Evolutionary conservation across 2,113 vertebrate species (phyloP).

Genomic region (Catharus bicknelli): DNA sequence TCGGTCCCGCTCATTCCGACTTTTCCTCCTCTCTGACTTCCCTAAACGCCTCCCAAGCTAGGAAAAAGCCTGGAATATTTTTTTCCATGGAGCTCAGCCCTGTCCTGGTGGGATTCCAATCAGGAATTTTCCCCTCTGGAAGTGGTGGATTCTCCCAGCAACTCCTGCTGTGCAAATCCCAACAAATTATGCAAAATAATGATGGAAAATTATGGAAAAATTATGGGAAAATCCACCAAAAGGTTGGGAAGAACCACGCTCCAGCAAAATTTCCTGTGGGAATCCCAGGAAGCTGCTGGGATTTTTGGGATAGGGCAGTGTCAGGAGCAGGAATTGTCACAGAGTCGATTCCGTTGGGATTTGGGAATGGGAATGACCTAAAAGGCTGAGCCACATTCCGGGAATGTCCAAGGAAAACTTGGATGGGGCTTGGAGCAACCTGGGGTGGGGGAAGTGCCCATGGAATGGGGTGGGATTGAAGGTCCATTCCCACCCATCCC

Average conservation of each 20-base stretch:
- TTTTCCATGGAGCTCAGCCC: fast-evolving
- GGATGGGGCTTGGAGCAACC: neutral
- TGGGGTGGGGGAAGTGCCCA: neutral
- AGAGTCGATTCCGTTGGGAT: neutral
- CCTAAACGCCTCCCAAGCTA: fast-evolving
- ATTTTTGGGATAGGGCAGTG: fast-evolving
- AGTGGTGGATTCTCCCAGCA: fast-evolving
- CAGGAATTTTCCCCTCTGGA: too few relatives aligned
- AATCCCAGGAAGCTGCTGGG: neutral
- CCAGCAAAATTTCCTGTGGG: fast-evolving
- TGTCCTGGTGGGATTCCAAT: fast-evolving
- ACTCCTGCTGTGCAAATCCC: neutral
- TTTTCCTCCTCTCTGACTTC: neutral
- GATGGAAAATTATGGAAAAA: neutral
- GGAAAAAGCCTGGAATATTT: neutral
- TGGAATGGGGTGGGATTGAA: neutral
- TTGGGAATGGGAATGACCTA: neutral
- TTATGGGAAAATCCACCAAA: neutral
- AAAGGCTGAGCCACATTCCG: fast-evolving
- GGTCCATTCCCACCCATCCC: neutral
- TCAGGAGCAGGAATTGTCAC: fast-evolving
- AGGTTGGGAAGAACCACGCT: fast-evolving
- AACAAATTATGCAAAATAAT: neutral
- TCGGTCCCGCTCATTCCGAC: fast-evolving
- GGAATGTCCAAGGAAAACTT: neutral